phyloP scores from a whole-genome alignment of 2,797 vertebrate genomes.

The Melanotaenia nigrans region DNA sequence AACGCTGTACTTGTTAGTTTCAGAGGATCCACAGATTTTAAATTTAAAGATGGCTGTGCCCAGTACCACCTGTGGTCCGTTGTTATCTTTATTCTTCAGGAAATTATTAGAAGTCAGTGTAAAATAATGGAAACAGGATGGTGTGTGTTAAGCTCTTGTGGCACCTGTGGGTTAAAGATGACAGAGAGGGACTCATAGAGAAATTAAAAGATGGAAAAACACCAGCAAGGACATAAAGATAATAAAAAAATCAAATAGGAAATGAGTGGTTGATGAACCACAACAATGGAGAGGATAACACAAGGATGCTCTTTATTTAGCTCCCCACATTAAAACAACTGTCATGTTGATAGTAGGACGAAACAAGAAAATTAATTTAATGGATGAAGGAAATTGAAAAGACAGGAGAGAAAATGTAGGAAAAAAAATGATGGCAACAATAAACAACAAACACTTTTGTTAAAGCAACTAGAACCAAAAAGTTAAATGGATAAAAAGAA shows the following conservation, averaged over 20 bases:
- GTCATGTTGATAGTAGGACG: constrained; percentile 23
- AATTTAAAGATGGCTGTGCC: too few species aligned
- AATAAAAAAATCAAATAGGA: constrained; percentile 36
- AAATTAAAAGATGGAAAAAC: constrained; percentile 28
- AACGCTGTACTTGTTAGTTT: too few species aligned
- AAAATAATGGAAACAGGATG: not conserved
- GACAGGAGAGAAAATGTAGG: too few species aligned
- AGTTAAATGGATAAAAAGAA: not conserved
- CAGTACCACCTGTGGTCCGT: too few species aligned
- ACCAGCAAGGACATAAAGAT: constrained; percentile 14
- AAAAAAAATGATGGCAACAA: not conserved
- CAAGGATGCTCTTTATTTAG: constrained; percentile 35
- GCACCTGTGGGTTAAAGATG: constrained; percentile 51
- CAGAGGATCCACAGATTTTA: too few species aligned
- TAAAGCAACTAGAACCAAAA: too few species aligned
- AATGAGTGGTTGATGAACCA: constrained; percentile 32
- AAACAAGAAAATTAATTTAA: constrained; percentile 2
- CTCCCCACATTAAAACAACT: constrained; percentile 35
- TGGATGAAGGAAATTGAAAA: not conserved
- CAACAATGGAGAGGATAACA: constrained; percentile 34
- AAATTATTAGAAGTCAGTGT: constrained; percentile 4
- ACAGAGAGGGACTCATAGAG: not conserved
- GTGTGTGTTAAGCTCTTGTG: constrained; percentile 11
- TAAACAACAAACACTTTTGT: not conserved
- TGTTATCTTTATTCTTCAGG: not conserved